Evolutionary conservation across 2,797 vertebrate genomes (phyloP).

Genomic region (Sphaeramia orbicularis): DNA sequence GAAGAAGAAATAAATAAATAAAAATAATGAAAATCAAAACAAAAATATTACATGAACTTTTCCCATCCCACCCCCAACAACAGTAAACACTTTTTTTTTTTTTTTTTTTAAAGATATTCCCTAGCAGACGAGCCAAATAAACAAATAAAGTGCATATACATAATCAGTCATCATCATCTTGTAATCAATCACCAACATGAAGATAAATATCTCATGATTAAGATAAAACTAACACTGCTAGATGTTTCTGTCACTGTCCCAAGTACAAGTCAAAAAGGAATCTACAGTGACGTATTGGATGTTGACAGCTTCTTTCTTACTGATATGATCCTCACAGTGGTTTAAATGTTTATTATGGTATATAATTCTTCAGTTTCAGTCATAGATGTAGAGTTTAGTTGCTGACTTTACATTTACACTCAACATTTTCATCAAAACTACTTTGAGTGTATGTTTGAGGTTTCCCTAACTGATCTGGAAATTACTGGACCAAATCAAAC

Average conservation of each 20-base stretch:
- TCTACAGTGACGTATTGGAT: slow-evolving; percentile 33
- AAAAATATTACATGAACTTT: too few relatives aligned
- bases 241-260: slow-evolving; percentile 34
- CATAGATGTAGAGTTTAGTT: background rate
- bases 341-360: too few relatives aligned
- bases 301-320: slow-evolving; percentile 9
- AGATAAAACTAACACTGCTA: slow-evolving; percentile 31
- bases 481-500: slow-evolving; percentile 8
- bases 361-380: too few relatives aligned
- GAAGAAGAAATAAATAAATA: too few relatives aligned
- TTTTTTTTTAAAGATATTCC: too few relatives aligned
- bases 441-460: too few relatives aligned
- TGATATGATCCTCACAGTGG: background rate
- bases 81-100: too few relatives aligned
- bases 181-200: slow-evolving; percentile 12
- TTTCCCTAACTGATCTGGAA: background rate
- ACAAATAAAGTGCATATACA: too few relatives aligned
- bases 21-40: too few relatives aligned
- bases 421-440: background rate
- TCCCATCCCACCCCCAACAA: too few relatives aligned
- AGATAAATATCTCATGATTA: slow-evolving; percentile 12
- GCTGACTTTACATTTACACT: background rate
- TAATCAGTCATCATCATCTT: slow-evolving; percentile 14
- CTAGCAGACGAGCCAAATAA: too few relatives aligned
- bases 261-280: slow-evolving; percentile 49